These are phyloP conservation scores for Sphyrna mokarran DNA, from an alignment of 2,113 vertebrate genomes.

Conservation along the genomic window DNA sequence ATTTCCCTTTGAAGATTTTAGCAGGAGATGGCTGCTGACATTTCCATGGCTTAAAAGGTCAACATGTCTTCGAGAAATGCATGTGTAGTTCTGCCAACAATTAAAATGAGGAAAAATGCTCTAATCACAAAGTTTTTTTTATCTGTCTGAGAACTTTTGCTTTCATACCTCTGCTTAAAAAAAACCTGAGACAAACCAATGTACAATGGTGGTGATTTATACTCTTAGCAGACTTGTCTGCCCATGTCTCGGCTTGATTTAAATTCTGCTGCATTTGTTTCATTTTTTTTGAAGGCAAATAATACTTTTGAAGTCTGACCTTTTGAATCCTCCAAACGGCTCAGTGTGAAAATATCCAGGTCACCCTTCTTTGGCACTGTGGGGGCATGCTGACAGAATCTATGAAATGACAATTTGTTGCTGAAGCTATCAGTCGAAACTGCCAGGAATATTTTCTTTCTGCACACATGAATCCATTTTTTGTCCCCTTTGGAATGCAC, in stretches of 20 bases:
- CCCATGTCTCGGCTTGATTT: slow-evolving; percentile 31
- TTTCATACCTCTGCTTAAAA: background rate
- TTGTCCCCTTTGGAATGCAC: background rate
- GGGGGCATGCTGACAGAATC: slow-evolving; percentile 36
- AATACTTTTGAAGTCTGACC: slow-evolving; percentile 39
- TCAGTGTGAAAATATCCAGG: slow-evolving; percentile 38
- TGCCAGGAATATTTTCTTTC: slow-evolving; percentile 32
- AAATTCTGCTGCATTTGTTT: slow-evolving; percentile 36
- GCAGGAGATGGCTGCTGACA: background rate
- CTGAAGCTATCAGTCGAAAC: slow-evolving; percentile 9
- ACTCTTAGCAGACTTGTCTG: slow-evolving; percentile 3
- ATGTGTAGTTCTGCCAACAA: background rate
- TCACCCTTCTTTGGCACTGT: slow-evolving; percentile 9
- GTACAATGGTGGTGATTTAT: slow-evolving; percentile 24
- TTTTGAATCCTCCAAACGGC: slow-evolving; percentile 38
- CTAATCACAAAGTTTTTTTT: background rate
- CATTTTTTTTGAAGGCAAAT: slow-evolving; percentile 26
- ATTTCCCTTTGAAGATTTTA: slow-evolving; percentile 30
- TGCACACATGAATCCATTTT: background rate
- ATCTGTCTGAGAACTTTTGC: slow-evolving; percentile 1
- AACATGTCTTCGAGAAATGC: slow-evolving; percentile 20
- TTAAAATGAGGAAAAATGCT: background rate
- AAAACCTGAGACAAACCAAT: slow-evolving; percentile 17
- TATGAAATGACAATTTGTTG: slow-evolving; percentile 32
- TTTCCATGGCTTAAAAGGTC: slow-evolving; percentile 34